Percentiles rank a stretch among this genome's conserved stretches.
These are phyloP conservation scores for Leontocebus nigricollis DNA, from an alignment of 2,797 vertebrate species.

Conservation along the genomic window DNA sequence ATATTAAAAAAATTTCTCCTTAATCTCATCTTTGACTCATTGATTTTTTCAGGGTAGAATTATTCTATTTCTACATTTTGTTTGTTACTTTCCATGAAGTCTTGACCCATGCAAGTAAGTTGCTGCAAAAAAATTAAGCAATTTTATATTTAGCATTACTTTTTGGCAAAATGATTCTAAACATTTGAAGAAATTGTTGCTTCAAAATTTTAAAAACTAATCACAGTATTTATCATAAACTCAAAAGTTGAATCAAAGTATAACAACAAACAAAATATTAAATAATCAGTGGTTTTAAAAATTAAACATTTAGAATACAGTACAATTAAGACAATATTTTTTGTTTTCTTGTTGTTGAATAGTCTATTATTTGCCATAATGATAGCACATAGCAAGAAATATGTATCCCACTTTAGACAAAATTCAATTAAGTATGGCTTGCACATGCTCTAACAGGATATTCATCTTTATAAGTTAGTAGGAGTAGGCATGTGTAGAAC, in stretches of 20 bases:
- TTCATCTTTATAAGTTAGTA: neutral
- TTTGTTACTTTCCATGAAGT: neutral
- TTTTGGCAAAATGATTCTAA: neutral
- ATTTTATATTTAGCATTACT: neutral
- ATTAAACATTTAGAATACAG: neutral
- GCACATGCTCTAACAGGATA: neutral
- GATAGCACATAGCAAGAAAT: neutral
- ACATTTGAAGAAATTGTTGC: neutral
- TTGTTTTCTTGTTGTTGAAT: neutral
- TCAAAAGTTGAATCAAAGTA: neutral
- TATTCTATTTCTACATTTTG: neutral
- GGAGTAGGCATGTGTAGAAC: neutral
- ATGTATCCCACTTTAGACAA: neutral
- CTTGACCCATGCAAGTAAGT: neutral
- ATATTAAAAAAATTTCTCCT: neutral
- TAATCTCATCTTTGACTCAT: neutral
- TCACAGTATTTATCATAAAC: neutral
- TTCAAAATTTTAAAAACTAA: neutral
- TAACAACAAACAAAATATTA: neutral
- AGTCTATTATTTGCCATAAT: neutral
- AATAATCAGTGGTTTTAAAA: neutral
- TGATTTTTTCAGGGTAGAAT: neutral
- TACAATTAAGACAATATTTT: neutral
- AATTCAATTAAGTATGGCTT: neutral
- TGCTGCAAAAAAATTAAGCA: neutral